Evolutionary conservation across 64 coral and sea anemone species (phyloP), one percentile per base, ranked within the genome.

Genomic region (Actinia equina): DNA sequence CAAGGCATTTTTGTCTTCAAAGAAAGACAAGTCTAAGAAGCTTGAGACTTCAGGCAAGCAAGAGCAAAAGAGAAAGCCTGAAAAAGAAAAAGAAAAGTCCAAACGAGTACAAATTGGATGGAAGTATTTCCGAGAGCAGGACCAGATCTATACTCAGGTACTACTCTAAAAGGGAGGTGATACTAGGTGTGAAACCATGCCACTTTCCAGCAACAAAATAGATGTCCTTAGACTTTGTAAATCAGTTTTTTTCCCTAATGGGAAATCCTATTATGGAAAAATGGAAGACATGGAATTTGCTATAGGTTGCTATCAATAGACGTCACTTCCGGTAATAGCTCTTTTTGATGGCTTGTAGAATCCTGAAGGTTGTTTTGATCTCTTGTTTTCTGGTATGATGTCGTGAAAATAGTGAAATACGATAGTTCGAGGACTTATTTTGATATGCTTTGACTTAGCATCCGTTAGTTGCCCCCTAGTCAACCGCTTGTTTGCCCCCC

Each of bases 121-220:
- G 89, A 92, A 89, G 82, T 62, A 86, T 79, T 94, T 81, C 65
- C 65, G 71, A 71, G 82, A 91, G 80, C 70, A 91, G 54, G 88
- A 43, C 16, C 44, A 94, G 25, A 76, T 52, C 10, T 89, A 93
- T 87, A 80, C 84, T 69, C 46, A 79, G 64, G 86, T 95, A 71
- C 93, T 89, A 8, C 82, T 91, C 44, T 62, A 65, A 42, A 95
- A 94, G 83, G 93, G 93, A 85, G 86, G 86, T 67, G 93, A 86
- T 15, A 95, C 80, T 86, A 87, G 93, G 83, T 69, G 49, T 78
- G 86, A 8, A 44, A 85, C 52, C 61, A 70, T 95, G 26, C 80
- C 7, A 6, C 30, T 95, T 59, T 88, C 80, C 80, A 86, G 55
- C 20, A 88, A 78, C 82, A 80, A 61, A 82, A 82, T 69, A 18